phyloP scores from a whole-genome alignment of 2,888 invertebrate species.

The Ecliptopera silaceata region DNA sequence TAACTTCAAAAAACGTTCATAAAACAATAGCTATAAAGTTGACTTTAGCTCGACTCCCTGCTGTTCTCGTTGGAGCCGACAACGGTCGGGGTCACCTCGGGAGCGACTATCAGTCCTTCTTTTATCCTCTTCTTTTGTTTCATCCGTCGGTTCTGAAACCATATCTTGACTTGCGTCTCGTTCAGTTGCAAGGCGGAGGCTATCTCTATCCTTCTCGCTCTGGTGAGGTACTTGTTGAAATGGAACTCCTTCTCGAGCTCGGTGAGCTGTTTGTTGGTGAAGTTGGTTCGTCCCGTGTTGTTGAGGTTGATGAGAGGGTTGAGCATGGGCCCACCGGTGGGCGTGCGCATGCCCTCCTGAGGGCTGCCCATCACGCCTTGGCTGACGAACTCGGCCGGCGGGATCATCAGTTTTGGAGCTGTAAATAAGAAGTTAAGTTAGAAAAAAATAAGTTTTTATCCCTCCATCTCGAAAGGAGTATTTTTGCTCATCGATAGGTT shows the following conservation, averaged over 20 bases:
- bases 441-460: not conserved
- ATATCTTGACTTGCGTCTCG: constrained; percentile 98
- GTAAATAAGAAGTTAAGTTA: constrained; percentile 53
- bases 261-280: constrained; percentile 99
- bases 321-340: constrained; percentile 75
- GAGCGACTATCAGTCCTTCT: constrained; percentile 89
- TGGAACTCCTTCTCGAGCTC: constrained; percentile 99
- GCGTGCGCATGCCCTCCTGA: constrained; percentile 75
- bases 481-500: no score
- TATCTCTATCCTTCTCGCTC: constrained; percentile 98
- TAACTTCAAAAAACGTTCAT: constrained; percentile 35
- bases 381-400: constrained; percentile 75
- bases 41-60: constrained; percentile 85
- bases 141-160: constrained; percentile 99
- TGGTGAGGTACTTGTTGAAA: constrained; percentile 98
- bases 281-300: constrained; percentile 98
- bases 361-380: constrained; percentile 77
- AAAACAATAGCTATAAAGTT: constrained; percentile 28
- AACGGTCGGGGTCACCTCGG: constrained; percentile 75
- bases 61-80: constrained; percentile 87
- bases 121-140: constrained; percentile 99
- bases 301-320: constrained; percentile 83
- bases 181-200: constrained; percentile 97
- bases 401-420: constrained; percentile 87
- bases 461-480: not conserved